Evolutionary conservation across 2,797 vertebrate species (phyloP).

Genomic region (Clangula hyemalis): DNA sequence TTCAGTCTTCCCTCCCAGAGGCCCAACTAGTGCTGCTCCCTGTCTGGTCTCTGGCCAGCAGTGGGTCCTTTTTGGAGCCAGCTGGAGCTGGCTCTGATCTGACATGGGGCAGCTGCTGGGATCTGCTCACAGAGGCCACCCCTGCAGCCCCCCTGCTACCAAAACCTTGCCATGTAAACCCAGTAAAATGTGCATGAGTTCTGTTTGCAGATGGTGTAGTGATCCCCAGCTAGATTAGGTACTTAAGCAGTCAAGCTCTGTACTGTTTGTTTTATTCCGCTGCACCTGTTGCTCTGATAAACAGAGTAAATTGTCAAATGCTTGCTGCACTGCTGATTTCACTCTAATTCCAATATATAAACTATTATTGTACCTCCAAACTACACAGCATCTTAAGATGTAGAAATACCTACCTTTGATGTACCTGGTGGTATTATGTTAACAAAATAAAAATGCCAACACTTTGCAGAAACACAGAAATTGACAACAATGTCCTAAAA

Average conservation of each 20-base stretch:
- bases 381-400: neutral
- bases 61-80: too few species aligned
- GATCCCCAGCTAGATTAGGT: neutral
- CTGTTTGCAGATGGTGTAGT: neutral
- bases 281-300: neutral
- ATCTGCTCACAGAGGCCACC: too few species aligned
- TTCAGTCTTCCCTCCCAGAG: too few species aligned
- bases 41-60: too few species aligned
- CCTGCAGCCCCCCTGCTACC: neutral
- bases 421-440: neutral
- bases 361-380: neutral
- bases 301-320: neutral
- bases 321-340: neutral
- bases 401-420: neutral
- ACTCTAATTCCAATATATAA: neutral
- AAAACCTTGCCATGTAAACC: neutral
- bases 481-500: neutral
- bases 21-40: too few species aligned
- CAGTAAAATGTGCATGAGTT: neutral
- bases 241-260: neutral
- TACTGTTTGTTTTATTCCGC: neutral
- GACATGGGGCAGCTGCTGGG: too few species aligned
- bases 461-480: neutral
- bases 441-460: neutral
- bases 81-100: too few species aligned